Evolutionary conservation across 2,113 vertebrate genomes (phyloP), one percentile per base, ranked within the genome.

Genomic region (Laticauda laticaudata): DNA sequence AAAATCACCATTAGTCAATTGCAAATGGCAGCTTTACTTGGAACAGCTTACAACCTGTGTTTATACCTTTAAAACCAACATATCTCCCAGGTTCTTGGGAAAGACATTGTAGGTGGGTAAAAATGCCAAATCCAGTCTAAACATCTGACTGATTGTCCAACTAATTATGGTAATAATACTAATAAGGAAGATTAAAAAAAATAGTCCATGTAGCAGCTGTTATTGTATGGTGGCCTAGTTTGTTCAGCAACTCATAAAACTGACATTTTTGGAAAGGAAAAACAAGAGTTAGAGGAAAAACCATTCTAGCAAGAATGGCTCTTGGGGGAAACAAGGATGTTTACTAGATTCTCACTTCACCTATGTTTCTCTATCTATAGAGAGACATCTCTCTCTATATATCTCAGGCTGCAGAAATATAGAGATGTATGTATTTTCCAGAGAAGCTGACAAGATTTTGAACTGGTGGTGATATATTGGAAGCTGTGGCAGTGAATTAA

Each of bases 381-480:
- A 64, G 12, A 64, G 4, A 64, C 12, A 64, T 64, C 9, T 51
- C 48, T 51, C 48, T 51, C 3, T 64, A 75, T 91, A 85, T 34
- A 86, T 87, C 3, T 43, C 91, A 89, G 59, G 3, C 7, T 48
- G 69, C 39, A 92, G 94, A 94, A 96, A 92, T n/a, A 93, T 92
- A 57, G 0, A 2, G 88, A 86, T 86, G 45, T 93, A 45, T 11
- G 4, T 64, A 55, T 91, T 95, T 92, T 34, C 9, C 51, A 93
- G 85, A 24, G 91, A 94, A 94, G 93, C 91, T 39, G 54, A 91
- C 88, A 55, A 61, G 53, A 56, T 94, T 93, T 95, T 92, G 91
- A 39, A 93, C n/a, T 54, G 53, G 18, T 75, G 93, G 87, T 61
- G 94, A 56, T 85, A 6, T 90, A 93, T 95, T 94, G 95, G 95